These are phyloP conservation scores for Hydropsyche tenuis DNA, from an alignment of 1,140 invertebrate genomes.

Conservation along the genomic window DNA sequence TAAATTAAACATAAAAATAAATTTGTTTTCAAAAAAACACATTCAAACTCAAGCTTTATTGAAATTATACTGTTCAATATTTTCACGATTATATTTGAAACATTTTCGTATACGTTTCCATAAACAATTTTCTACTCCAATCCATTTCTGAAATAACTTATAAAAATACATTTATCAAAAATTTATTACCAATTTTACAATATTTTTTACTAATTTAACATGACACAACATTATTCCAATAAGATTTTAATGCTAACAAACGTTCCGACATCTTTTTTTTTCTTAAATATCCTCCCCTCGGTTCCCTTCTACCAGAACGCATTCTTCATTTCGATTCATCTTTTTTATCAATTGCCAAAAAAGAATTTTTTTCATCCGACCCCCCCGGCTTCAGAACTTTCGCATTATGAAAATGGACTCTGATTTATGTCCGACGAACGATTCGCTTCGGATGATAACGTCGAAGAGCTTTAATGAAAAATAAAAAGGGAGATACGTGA, in stretches of 20 bases:
- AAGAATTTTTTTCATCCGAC: not conserved
- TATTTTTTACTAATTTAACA: not conserved
- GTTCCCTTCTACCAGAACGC: not conserved
- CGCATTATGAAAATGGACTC: conserved; percentile 37
- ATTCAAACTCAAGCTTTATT: no score
- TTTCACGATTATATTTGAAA: no score
- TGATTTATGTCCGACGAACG: conserved; percentile 33
- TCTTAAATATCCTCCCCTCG: no score
- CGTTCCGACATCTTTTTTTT: not conserved
- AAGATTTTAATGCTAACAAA: conserved; percentile 18
- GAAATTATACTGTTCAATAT: no score
- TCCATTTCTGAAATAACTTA: no score
- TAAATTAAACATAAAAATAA: no score
- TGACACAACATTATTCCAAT: conserved; percentile 11
- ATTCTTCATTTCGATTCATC: conserved; percentile 22
- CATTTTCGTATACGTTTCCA: no score
- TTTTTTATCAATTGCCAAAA: conserved; percentile 30
- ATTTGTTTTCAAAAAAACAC: no score
- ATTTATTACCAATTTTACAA: no score
- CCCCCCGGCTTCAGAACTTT: conserved; percentile 19
- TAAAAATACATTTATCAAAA: no score
- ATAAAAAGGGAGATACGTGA: not conserved
- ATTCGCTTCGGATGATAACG: conserved; percentile 21
- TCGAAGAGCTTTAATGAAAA: conserved; percentile 23
- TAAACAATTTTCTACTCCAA: no score